Percentiles rank a stretch among this genome's conserved stretches.
These are phyloP conservation scores for Orientallactaga sibirica DNA, from an alignment of 2,797 vertebrate genomes.

Conservation along the genomic window DNA sequence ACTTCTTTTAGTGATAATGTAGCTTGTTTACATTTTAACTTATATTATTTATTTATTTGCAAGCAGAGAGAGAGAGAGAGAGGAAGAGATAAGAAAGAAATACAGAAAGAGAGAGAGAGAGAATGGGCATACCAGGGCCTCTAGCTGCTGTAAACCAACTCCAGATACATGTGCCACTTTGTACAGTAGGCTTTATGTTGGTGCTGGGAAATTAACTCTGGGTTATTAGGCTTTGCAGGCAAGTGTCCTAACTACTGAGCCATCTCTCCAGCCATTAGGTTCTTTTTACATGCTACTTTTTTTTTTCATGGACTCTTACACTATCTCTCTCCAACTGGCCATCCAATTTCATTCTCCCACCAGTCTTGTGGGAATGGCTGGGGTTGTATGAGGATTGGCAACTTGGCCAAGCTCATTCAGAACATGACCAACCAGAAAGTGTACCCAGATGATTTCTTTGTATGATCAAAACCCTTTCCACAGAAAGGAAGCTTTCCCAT, in stretches of 20 bases:
- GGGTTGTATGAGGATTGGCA: not conserved
- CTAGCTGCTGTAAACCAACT: too few species aligned
- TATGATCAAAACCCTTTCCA: not conserved
- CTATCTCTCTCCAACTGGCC: not conserved
- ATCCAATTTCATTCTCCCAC: not conserved
- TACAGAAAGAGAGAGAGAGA: too few species aligned
- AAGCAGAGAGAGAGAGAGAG: too few species aligned
- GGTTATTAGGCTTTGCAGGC: too few species aligned
- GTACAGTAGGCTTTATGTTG: too few species aligned
- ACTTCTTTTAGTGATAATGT: not conserved
- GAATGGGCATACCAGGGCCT: too few species aligned
- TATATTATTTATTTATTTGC: too few species aligned
- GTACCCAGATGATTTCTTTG: slow-evolving; percentile 4
- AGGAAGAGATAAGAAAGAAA: too few species aligned
- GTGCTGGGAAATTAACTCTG: too few species aligned
- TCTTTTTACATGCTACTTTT: not conserved
- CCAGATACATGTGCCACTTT: too few species aligned
- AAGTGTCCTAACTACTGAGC: too few species aligned
- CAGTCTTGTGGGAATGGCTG: not conserved
- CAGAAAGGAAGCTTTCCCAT: slow-evolving; percentile 33
- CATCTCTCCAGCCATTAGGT: too few species aligned
- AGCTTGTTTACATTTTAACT: not conserved
- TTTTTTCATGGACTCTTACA: not conserved
- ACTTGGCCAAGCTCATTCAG: not conserved
- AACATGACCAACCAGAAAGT: not conserved